Evolutionary conservation across 2,888 invertebrate genomes (phyloP).

Genomic region (Caenorhabditis sp.): DNA sequence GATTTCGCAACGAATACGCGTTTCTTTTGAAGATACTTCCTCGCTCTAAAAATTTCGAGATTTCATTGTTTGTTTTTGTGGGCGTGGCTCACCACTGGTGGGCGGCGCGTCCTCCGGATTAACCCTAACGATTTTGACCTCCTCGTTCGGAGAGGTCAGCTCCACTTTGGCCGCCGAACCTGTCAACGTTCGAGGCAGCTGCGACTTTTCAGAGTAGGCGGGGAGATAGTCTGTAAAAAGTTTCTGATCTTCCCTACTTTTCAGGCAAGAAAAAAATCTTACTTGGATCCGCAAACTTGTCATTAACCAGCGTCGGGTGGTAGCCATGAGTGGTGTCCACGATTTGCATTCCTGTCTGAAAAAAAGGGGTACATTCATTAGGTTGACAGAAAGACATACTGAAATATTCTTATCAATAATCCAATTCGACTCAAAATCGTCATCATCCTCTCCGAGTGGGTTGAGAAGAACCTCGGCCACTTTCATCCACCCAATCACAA

Average conservation of each 20-base stretch:
- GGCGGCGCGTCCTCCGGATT: constrained; percentile 51
- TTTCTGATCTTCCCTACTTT: too few relatives aligned
- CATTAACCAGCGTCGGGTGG: constrained; percentile 64
- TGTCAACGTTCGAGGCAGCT: constrained; percentile 50
- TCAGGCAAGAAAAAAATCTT: too few relatives aligned
- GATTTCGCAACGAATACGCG: constrained; percentile 30
- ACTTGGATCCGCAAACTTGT: constrained; percentile 69
- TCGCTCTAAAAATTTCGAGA: constrained; percentile 33
- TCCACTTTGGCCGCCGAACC: constrained; percentile 65
- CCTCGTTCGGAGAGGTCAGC: constrained; percentile 33
- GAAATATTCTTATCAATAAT: constrained; percentile 76
- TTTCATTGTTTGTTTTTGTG: not conserved
- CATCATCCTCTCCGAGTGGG: constrained; percentile 82
- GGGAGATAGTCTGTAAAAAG: constrained; percentile 51
- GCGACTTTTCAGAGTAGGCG: constrained; percentile 48
- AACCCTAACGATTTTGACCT: constrained; percentile 50
- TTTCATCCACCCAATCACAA: constrained; percentile 74
- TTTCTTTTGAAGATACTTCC: constrained; percentile 51
- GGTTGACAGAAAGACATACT: constrained; percentile 34
- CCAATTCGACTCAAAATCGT: constrained; percentile 79
- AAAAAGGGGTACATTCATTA: too few relatives aligned
- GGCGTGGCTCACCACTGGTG: constrained; percentile 26
- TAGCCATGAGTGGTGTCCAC: constrained; percentile 69
- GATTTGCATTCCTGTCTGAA: constrained; percentile 75
- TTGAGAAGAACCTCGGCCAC: constrained; percentile 80